Base-by-base conservation (phyloP, 2,797 vertebrate genomes). In the Ptychadena robeensis region DNA sequence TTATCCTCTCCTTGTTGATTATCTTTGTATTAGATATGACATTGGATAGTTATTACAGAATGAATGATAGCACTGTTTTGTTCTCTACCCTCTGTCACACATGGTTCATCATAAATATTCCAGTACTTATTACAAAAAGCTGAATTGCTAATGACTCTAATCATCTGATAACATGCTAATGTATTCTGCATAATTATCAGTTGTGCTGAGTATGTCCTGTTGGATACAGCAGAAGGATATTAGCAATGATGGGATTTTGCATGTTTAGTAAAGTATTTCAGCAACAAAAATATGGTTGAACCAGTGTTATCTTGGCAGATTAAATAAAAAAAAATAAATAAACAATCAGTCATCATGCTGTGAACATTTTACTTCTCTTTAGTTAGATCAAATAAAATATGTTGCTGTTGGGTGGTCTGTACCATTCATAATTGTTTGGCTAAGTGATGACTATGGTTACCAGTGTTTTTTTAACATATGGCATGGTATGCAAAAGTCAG, bases 71-170 rank as follows among this genome's bases (percentile, higher is more conserved):
- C 53, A 27, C 35, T 37, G 82, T 73, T 83, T 40, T 84, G 27
- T 73, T 71, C 77, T 70, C 15, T 48, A 80, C 69, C 57, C 63
- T 72, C 57, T 68, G 53, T 80, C 78, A 0, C 59, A 80, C 2
- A 74, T 37, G 27, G 48, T 76, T 32, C 57, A 65, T 71, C 84
- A 87, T 67, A 85, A 87, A 82, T 28, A 87, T 40, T 63, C 35
- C 75, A 81, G 40, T 35, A 35, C 12, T 86, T 71, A 57, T 66
- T 57, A 85, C 79, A 80, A 71, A 82, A 77, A 87, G 64, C 8
- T 84, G 79, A 81, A 73, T n/a, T 73, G 63, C 31, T 86, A 86
- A 81, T 31, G 82, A 75, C 9, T 86, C 72, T 86, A 89, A 86
- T 78, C 9, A 79, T 72, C 53, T 76, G 48, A 80, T 82, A 79